Percentiles rank a stretch among this genome's conserved stretches.
Conservation (phyloP, 1,140 invertebrate species). For the Drosophila nigromelanica region DNA sequence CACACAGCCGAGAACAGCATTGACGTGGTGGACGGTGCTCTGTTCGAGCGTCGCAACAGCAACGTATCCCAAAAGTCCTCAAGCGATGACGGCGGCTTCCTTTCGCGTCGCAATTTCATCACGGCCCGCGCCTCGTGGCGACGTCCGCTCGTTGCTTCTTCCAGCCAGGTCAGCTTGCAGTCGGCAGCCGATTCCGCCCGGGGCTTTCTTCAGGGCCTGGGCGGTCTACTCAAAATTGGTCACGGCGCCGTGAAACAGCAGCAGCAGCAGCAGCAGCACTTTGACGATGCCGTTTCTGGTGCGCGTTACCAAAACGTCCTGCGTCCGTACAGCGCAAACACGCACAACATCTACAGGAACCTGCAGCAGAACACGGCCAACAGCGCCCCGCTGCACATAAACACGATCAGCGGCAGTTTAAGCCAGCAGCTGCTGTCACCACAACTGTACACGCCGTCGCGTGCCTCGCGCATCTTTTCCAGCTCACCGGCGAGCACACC, state of each 20-base stretch:
- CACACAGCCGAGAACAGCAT: slow-evolving; percentile 44
- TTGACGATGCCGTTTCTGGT: slow-evolving; percentile 52
- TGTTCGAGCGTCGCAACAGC: slow-evolving; percentile 86
- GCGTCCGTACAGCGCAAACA: slow-evolving; percentile 40
- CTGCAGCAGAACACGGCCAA: slow-evolving; percentile 16
- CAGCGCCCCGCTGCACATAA: slow-evolving; percentile 74
- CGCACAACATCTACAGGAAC: slow-evolving; percentile 68
- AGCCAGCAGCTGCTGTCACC: slow-evolving; percentile 79
- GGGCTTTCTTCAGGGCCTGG: slow-evolving; percentile 73
- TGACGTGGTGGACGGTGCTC: slow-evolving; percentile 66
- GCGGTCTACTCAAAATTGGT: slow-evolving; percentile 68
- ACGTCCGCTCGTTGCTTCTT: slow-evolving; percentile 87
- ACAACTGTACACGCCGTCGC: slow-evolving; percentile 82
- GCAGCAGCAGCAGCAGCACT: slow-evolving; percentile 26
- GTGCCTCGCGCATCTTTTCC: slow-evolving; percentile 86
- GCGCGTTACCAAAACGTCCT: slow-evolving; percentile 75
- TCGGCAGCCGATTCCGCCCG: slow-evolving; percentile 75
- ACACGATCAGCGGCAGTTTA: slow-evolving; percentile 71
- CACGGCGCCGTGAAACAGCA: slow-evolving; percentile 42
- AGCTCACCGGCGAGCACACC: slow-evolving; percentile 87
- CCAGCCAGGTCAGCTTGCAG: slow-evolving; percentile 88
- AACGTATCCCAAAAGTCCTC: slow-evolving; percentile 87
- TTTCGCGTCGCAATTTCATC: slow-evolving; percentile 85
- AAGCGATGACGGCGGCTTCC: slow-evolving; percentile 93
- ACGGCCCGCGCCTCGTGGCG: slow-evolving; percentile 87